Evolutionary conservation across 2,888 invertebrate genomes (phyloP), one percentile per base, ranked within the genome.

Genomic region (Ptychoptera albimana): DNA sequence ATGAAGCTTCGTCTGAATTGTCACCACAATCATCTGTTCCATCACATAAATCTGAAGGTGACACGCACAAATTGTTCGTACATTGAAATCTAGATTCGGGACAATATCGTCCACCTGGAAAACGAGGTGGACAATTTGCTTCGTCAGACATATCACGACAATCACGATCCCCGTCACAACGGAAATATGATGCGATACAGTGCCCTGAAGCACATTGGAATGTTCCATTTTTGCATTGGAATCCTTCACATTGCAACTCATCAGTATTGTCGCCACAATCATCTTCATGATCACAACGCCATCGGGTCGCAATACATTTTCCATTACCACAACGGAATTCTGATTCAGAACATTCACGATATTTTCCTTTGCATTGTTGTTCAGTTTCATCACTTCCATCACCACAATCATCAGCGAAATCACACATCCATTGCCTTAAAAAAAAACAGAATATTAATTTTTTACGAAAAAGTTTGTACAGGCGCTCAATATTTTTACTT

Each of bases 251-350:
- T 43, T 78, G 79, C 47, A 77, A 66, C 61, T 93, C 92, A 58
- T 98, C 97, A 3, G 87, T 82, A 53, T 85, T 84, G 61, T 97
- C 96, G 0, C 92, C 91, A 56, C 96, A 97, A 60, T 97, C 96
- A 59, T 94, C 89, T 61, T 94, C 93, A 63, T 87, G 87, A 59
- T 96, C 94, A 62, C 96, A 96, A 36, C 87, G 75, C 91, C 92
- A 93, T 49, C 92, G 72, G 1, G 82, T 82, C 0, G 92, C 89
- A 42, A 94, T 88, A 58, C 92, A 93, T 57, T 87, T 88, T 35
- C 86, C 85, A 57, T 91, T 91, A 39, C 69, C 74, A 57, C 92
- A 93, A 44, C 74, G 75, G 72, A 89, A 92, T 59, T 92, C 92
- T 0, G 87, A 89, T 60, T 94, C 93, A 0, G 92, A 93, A 57